A percentile compares a stretch with the other conserved stretches of the same genome.
Evolutionary conservation across 2,113 vertebrate species (phyloP).

Genomic region (Solenodon paradoxus): DNA sequence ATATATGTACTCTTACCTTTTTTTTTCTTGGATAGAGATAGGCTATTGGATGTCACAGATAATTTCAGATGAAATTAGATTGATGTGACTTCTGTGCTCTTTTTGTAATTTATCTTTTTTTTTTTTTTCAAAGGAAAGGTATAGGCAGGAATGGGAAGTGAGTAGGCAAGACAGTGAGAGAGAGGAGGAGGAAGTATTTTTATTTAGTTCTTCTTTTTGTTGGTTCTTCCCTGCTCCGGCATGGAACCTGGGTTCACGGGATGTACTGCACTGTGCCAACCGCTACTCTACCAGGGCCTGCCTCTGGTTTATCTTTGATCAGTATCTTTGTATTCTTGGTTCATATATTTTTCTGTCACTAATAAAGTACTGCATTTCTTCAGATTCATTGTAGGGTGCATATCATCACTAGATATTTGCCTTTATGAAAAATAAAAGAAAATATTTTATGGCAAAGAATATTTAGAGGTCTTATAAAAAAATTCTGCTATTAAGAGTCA

Average conservation of each 20-base stretch:
- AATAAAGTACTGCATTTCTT: constrained; percentile 20
- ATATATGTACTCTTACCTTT: background rate
- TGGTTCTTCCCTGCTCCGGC: too few species aligned
- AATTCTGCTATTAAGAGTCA: constrained; percentile 10
- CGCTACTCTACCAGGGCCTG: too few species aligned
- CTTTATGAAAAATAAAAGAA: constrained; percentile 20
- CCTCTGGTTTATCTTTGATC: constrained; percentile 26
- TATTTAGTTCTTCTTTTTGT: too few species aligned
- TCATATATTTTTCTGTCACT: background rate
- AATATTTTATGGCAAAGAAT: constrained; percentile 22
- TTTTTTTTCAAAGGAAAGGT: too few species aligned
- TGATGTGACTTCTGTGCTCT: background rate
- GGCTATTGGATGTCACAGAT: background rate
- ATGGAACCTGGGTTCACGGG: too few species aligned
- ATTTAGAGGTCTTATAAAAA: background rate
- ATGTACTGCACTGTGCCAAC: too few species aligned
- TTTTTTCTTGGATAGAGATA: constrained; percentile 19
- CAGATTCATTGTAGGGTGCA: background rate
- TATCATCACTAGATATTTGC: background rate
- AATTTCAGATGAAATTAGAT: constrained; percentile 30
- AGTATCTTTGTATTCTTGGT: background rate
- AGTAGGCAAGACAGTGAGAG: too few species aligned
- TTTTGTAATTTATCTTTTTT: background rate
- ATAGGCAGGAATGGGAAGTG: too few species aligned
- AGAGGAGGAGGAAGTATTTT: too few species aligned